These are phyloP conservation scores for Catharus ustulatus DNA, from an alignment of 2,797 vertebrate genomes.

Conservation along the genomic window DNA sequence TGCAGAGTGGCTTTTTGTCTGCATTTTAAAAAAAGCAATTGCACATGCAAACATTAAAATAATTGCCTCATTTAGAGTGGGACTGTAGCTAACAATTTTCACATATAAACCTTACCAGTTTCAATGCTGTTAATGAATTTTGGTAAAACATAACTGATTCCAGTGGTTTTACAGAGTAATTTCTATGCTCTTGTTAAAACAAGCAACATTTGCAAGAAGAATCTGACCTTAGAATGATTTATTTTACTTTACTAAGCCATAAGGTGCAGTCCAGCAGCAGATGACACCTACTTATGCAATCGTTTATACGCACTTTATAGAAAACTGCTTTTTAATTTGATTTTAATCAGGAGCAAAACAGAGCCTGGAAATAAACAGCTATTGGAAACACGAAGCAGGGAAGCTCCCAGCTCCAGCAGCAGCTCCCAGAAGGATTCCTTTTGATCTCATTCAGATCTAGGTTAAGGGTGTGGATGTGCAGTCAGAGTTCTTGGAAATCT, in stretches of 20 bases:
- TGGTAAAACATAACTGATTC: not conserved
- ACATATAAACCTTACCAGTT: not conserved
- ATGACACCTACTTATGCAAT: not conserved
- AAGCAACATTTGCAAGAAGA: not conserved
- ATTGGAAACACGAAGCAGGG: accelerated
- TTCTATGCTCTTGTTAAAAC: not conserved
- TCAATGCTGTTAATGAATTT: not conserved
- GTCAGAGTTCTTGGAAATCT: not conserved
- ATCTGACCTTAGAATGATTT: not conserved
- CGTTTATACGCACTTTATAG: not conserved
- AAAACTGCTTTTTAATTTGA: not conserved
- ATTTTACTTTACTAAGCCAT: constrained; percentile 16
- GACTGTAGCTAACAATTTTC: not conserved
- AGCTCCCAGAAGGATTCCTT: constrained; percentile 5
- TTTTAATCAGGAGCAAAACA: constrained; percentile 3
- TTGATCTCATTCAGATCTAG: not conserved
- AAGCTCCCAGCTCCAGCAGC: not conserved
- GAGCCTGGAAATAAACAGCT: not conserved
- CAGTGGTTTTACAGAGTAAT: not conserved
- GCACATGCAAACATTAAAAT: not conserved
- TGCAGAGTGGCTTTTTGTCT: not conserved
- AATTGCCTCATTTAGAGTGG: not conserved
- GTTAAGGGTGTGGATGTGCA: not conserved
- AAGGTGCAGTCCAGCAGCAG: not conserved
- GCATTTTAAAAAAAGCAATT: not conserved